These are phyloP conservation scores for Acanthosoma haemorrhoidale DNA, from an alignment of 2,888 invertebrate species.

Conservation along the genomic window DNA sequence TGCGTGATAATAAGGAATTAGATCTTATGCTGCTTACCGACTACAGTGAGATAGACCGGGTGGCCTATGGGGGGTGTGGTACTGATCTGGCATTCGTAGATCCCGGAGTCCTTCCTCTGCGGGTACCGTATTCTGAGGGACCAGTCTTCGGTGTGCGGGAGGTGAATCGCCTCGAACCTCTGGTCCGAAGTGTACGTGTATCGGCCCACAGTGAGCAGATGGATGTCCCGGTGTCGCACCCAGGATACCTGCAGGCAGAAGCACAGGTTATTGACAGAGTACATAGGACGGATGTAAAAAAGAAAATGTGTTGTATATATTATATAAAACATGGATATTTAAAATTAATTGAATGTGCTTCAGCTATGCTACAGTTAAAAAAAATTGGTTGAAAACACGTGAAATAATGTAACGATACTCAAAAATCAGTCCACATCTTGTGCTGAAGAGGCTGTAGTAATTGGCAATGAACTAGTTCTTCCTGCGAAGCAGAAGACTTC, in stretches of 20 bases:
- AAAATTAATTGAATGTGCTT: too few species aligned
- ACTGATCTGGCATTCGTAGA: constrained; percentile 87
- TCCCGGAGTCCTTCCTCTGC: constrained; percentile 66
- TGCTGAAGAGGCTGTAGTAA: too few species aligned
- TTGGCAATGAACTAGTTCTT: too few species aligned
- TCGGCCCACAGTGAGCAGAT: constrained; percentile 66
- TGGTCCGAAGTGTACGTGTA: constrained; percentile 78
- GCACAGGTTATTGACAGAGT: too few species aligned
- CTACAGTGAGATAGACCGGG: constrained; percentile 72
- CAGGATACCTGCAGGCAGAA: constrained; percentile 64
- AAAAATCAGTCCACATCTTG: too few species aligned
- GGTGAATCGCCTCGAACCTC: constrained; percentile 79
- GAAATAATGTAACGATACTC: too few species aligned
- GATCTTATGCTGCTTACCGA: constrained; percentile 59
- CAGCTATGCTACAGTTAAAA: too few species aligned
- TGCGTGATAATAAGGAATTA: neutral
- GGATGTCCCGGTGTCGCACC: constrained; percentile 70
- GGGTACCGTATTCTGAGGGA: constrained; percentile 69
- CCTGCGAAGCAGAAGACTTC: too few species aligned
- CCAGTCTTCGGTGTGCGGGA: constrained; percentile 83
- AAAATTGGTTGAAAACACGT: too few species aligned
- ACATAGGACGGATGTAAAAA: too few species aligned
- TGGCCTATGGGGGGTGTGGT: constrained; percentile 84
- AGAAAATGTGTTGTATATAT: too few species aligned
- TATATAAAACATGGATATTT: too few species aligned